These are phyloP conservation scores for Latrodectus elegans DNA, from an alignment of 2,888 invertebrate species.

Conservation along the genomic window DNA sequence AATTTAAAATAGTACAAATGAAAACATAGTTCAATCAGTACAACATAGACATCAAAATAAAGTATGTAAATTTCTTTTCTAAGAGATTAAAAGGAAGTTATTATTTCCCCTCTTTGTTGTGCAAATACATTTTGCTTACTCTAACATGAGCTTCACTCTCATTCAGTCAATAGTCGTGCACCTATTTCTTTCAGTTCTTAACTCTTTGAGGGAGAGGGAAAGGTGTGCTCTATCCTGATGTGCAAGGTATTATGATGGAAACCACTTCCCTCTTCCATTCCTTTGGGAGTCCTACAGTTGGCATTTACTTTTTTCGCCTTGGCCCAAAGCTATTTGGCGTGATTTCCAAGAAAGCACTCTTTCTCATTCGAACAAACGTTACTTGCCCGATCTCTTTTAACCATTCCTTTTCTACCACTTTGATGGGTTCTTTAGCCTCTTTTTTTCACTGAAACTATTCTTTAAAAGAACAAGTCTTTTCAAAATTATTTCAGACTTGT, in stretches of 20 bases:
- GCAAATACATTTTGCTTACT: too few relatives aligned
- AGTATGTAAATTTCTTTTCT: not conserved
- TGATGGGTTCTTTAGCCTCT: not conserved
- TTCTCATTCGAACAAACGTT: not conserved
- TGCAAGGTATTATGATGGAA: not conserved
- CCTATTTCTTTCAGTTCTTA: too few relatives aligned
- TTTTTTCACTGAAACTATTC: too few relatives aligned
- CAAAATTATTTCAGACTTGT: too few relatives aligned
- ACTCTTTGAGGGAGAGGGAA: not conserved
- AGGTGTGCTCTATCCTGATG: not conserved
- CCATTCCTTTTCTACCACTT: not conserved
- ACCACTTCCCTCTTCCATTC: conserved; percentile 10
- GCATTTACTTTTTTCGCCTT: not conserved
- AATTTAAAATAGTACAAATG: too few relatives aligned
- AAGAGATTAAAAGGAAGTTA: not conserved
- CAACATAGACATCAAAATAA: not conserved
- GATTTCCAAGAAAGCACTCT: not conserved
- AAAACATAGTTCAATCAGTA: too few relatives aligned
- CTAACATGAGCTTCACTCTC: too few relatives aligned
- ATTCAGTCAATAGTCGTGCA: too few relatives aligned
- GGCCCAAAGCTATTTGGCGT: too few relatives aligned
- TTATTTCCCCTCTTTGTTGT: too few relatives aligned
- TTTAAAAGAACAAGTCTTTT: too few relatives aligned
- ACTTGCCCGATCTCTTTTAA: not conserved
- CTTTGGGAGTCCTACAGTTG: not conserved